Evolutionary conservation across 2,797 vertebrate genomes (phyloP), one percentile per base, ranked within the genome.

Genomic region (Eleutherodactylus coqui): DNA sequence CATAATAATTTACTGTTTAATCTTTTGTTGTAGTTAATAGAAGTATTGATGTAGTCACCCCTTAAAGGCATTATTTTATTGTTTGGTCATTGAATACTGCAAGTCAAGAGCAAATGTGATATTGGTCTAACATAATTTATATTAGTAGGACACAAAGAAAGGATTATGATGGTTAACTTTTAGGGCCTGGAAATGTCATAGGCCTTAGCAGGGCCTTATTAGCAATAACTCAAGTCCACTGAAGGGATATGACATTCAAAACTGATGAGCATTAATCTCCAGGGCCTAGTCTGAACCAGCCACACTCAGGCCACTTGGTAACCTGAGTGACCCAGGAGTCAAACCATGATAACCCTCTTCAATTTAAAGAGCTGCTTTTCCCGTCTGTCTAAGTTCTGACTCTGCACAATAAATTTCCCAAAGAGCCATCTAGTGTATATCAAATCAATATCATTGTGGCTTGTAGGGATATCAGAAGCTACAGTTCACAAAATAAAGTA

Each of bases 401-500:
- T 94, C 92, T 84, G 90, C 92, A 92, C 95, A 93, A 94, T 95
- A 94, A 95, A 95, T 96, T 94, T 95, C 93, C 94, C 93, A 90
- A 91, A 93, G 93, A 95, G 92, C 93, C 94, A 94, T 94, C 94
- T 92, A 94, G 93, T 93, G 93, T 95, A 94, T 94, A 95, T 95
- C 94, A 95, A 94, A 96, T 96, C 95, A 94, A 95, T 96, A 95
- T 93, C 94, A 91, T 88, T 91, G 92, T 92, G 94, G 93, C 94
- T 94, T 86, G 85, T 92, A 94, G 94, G 86, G 79, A 91, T 94
- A 93, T 94, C 94, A 90, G 92, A 94, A 94, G 94, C 94, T 95
- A 94, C 93, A 95, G 95, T 94, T 95, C 94, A 95, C 94, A 92
- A 93, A 95, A 94, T 94, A 94, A 95, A 95, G 94, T 94, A 94